phyloP scores from a whole-genome alignment of 1,140 invertebrate species.

The Cydia splendana region DNA sequence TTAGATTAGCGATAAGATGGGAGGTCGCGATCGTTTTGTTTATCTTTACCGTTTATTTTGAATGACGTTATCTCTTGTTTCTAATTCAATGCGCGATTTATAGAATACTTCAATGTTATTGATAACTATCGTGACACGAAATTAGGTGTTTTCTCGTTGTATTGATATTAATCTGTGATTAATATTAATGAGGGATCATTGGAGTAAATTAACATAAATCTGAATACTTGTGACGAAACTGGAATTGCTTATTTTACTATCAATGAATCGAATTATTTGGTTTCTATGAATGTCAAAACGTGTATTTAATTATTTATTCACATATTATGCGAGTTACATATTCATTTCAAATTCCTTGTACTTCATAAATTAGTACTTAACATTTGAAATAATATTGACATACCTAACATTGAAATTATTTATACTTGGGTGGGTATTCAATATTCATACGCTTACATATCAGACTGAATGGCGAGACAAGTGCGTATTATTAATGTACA shows the following conservation, averaged over 20 bases:
- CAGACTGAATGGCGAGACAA: too few species aligned
- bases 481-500: background rate
- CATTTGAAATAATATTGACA: slow-evolving; percentile 21
- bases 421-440: too few species aligned
- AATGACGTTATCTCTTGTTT: slow-evolving; percentile 41
- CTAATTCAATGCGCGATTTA: slow-evolving; percentile 6
- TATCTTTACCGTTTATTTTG: slow-evolving; percentile 57
- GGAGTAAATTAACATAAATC: slow-evolving; percentile 26
- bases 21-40: slow-evolving; percentile 56
- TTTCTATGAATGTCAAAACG: background rate
- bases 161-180: background rate
- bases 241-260: background rate
- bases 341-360: background rate
- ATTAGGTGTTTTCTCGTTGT: background rate
- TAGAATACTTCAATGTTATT: background rate
- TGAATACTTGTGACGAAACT: slow-evolving; percentile 13
- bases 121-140: background rate
- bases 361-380: slow-evolving; percentile 10
- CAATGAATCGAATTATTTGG: background rate
- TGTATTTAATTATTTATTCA: slow-evolving; percentile 2
- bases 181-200: slow-evolving; percentile 24
- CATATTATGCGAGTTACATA: background rate
- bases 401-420: background rate
- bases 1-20: slow-evolving; percentile 41
- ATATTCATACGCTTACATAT: too few species aligned